Evolutionary conservation across 2,113 vertebrate genomes (phyloP), one percentile per base, ranked within the genome.

Genomic region (Phoenicopterus ruber): DNA sequence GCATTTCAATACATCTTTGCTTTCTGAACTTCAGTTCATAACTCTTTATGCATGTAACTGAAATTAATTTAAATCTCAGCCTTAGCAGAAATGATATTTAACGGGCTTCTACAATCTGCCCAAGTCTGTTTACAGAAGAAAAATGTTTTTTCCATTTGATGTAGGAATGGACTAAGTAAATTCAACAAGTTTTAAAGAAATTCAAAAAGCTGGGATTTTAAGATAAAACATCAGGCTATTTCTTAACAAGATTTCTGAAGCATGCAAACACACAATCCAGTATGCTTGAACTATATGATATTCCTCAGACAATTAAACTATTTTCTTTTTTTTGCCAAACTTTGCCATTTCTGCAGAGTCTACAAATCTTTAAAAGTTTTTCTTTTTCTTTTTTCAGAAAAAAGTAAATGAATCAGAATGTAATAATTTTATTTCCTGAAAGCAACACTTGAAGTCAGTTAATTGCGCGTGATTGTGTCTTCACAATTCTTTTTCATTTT

Each of bases 1-100:
- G 5, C 13, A 86, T 86, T 94, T 89, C 46, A 82, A 14, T 55
- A 40, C 2, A 78, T 78, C 18, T 70, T 72, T 82, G 50, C n/a
- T 70, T 86, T 91, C 26, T 67, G 40, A 91, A 86, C 58, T 88
- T 73, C 28, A 46, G 10, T 90, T 91, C 46, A 46, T 67, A 91
- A 58, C 14, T 80, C 25, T 83, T 90, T 66, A 58, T 76, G 13
- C 22, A 67, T 78, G 47, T 57, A 69, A 86, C 13, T 81, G 17
- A 84, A 83, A 96, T 94, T 58, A 71, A 84, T 84, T 92, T 92
- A 70, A 86, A 82, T 67, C 10, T 90, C 72, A 92, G 19, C 12
- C 14, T 86, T 86, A 78, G 32, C 25, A 94, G 67, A 73, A 95
- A 77, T 80, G 6, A 6, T 81, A 55, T 86, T 92, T 94, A 86